phyloP scores from a whole-genome alignment of 2,797 vertebrate species.

The Antrozous pallidus region DNA sequence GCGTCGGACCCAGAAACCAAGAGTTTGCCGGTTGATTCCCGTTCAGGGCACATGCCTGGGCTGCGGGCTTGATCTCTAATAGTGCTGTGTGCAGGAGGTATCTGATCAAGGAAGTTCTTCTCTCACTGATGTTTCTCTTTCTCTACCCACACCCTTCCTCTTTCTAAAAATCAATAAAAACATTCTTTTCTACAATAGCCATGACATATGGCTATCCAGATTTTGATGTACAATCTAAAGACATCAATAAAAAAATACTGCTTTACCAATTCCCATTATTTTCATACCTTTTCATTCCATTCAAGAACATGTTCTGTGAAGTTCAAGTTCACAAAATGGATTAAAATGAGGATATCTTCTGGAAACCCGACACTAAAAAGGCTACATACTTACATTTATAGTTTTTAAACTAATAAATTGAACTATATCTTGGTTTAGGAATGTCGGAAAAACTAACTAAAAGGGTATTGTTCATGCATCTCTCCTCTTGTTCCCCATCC shows the following conservation, averaged over 20 bases:
- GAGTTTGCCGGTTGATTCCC: too few species aligned
- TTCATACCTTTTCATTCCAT: neutral
- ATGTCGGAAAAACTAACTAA: neutral
- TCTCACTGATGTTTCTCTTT: too few species aligned
- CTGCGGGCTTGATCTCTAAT: too few species aligned
- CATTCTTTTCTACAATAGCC: neutral
- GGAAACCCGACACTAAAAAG: neutral
- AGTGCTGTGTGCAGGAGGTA: too few species aligned
- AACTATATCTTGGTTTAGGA: neutral
- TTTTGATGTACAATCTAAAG: neutral
- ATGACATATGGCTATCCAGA: neutral
- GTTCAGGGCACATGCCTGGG: too few species aligned
- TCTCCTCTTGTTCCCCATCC: neutral
- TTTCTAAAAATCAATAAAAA: too few species aligned
- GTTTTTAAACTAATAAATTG: slow-evolving; percentile 21
- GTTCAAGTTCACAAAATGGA: slow-evolving; percentile 2
- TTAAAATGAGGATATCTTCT: neutral
- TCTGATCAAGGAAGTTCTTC: too few species aligned
- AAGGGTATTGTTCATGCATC: neutral
- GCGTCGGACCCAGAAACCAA: too few species aligned
- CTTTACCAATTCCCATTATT: neutral
- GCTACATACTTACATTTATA: neutral
- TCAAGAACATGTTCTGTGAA: neutral
- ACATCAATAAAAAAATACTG: neutral
- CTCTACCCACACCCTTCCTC: too few species aligned